Evolutionary conservation across 2,113 vertebrate species (phyloP).

Genomic region (Pavo muticus): DNA sequence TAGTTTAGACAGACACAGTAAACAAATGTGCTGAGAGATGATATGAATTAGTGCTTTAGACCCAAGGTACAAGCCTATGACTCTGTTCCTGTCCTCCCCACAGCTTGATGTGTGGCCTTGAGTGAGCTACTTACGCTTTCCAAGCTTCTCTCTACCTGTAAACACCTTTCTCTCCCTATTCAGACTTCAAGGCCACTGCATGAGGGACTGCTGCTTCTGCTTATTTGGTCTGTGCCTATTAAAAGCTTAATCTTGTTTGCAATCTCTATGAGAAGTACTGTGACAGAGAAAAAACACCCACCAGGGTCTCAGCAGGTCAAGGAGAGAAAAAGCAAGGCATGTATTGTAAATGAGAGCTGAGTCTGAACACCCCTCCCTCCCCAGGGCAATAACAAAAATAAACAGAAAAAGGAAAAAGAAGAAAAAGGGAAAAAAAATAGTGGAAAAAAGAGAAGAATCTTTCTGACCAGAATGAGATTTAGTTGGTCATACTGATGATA

Average conservation of each 20-base stretch:
- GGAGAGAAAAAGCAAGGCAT: not conserved
- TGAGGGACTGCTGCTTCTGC: accelerated
- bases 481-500: not conserved
- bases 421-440: not conserved
- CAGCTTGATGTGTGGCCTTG: not conserved
- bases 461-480: not conserved
- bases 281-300: not conserved
- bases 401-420: no score
- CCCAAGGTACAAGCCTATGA: not conserved
- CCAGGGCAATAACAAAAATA: no score
- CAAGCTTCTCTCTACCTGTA: not conserved
- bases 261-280: not conserved
- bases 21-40: not conserved
- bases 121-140: not conserved
- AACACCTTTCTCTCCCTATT: not conserved
- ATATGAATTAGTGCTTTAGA: not conserved
- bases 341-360: accelerated
- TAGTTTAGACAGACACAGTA: not conserved
- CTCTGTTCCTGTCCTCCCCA: not conserved
- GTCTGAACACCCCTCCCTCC: not conserved
- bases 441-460: not conserved
- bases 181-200: not conserved
- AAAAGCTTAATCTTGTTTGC: not conserved
- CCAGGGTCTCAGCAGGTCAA: accelerated
- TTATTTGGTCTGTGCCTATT: accelerated